These are phyloP conservation scores for Lamellibrachia luymesi DNA, from an alignment of 1,140 invertebrate genomes.

Conservation along the genomic window DNA sequence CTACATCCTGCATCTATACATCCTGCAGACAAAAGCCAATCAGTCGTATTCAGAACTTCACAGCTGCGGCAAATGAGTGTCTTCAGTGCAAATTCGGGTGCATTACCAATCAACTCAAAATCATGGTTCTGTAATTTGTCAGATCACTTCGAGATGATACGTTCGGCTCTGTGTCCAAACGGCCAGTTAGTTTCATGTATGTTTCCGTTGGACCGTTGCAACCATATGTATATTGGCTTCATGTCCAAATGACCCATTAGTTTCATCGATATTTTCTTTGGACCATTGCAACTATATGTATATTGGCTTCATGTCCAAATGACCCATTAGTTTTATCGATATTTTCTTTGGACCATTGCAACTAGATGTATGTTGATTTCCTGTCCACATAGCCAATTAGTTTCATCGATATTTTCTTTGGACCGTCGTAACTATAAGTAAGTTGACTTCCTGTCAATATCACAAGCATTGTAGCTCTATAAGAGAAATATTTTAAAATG, in stretches of 20 bases:
- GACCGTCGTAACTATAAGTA: background rate
- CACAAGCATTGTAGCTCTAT: background rate
- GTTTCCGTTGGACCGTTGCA: background rate
- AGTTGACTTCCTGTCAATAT: background rate
- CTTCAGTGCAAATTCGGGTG: background rate
- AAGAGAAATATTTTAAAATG: background rate
- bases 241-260: background rate
- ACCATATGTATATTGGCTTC: background rate
- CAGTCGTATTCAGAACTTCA: background rate
- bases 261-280: too few species aligned
- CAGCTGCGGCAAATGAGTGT: background rate
- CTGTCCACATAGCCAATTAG: too few species aligned
- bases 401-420: too few species aligned
- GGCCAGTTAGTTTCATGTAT: background rate
- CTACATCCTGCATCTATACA: background rate
- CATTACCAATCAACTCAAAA: background rate
- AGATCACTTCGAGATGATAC: background rate
- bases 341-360: too few species aligned
- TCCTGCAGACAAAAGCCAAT: background rate
- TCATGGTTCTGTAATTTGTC: background rate
- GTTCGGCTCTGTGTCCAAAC: background rate
- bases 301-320: too few species aligned
- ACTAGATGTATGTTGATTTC: too few species aligned
- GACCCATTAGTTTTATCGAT: too few species aligned
- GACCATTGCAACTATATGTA: too few species aligned